phyloP scores from a whole-genome alignment of 2,797 vertebrate genomes.

The Falco cherrug region DNA sequence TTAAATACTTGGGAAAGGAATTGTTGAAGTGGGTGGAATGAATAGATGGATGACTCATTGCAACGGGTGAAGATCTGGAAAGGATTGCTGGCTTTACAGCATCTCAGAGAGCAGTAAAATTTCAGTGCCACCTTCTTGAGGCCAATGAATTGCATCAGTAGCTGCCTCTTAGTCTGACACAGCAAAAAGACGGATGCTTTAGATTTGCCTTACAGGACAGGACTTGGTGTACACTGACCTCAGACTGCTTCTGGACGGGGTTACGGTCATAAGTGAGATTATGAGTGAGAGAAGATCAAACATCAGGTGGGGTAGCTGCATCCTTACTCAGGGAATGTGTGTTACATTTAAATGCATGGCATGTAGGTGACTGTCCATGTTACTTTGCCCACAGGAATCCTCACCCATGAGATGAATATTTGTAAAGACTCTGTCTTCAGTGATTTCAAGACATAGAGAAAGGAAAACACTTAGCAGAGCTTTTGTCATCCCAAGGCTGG shows the following conservation, averaged over 20 bases:
- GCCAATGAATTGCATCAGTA: neutral
- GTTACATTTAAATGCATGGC: neutral
- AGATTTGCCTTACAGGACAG: neutral
- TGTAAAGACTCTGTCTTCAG: neutral
- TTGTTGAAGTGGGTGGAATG: neutral
- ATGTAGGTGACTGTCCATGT: neutral
- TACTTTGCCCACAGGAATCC: neutral
- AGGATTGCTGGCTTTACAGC: neutral
- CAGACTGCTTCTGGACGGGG: neutral
- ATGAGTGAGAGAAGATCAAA: neutral
- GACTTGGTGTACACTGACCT: neutral
- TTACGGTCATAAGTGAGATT: neutral
- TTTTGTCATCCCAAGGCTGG: neutral
- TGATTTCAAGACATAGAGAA: neutral
- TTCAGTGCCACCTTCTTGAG: neutral
- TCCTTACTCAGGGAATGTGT: neutral
- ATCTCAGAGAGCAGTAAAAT: neutral
- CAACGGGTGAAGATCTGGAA: neutral
- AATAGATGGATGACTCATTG: neutral
- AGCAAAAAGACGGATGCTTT: neutral
- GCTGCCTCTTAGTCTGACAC: neutral
- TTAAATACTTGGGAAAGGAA: neutral
- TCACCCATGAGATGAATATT: neutral
- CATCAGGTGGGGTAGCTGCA: neutral
- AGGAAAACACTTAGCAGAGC: neutral